phyloP scores from a whole-genome alignment of 2,113 vertebrate genomes.

The Capricornis sumatraensis region DNA sequence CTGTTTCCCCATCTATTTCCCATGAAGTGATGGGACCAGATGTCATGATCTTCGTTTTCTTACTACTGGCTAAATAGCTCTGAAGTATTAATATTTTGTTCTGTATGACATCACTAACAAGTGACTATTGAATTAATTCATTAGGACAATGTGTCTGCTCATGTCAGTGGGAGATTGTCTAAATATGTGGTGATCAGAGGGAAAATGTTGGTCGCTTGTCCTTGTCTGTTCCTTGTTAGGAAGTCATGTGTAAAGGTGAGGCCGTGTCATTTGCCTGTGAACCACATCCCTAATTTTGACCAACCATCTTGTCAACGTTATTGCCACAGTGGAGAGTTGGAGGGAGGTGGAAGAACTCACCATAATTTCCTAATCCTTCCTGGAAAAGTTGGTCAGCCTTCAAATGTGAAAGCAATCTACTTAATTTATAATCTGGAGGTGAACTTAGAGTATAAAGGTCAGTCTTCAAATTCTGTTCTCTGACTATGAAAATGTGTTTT shows the following conservation, averaged over 20 bases:
- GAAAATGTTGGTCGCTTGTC: not conserved
- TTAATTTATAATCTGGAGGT: not conserved
- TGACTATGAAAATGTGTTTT: not conserved
- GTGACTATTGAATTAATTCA: not conserved
- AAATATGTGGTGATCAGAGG: not conserved
- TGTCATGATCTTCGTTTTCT: too few relatives aligned
- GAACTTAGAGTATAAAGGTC: not conserved
- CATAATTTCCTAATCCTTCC: not conserved
- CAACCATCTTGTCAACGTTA: not conserved
- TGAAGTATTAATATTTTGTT: not conserved
- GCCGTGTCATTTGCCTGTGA: not conserved
- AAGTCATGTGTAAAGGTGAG: fast-evolving
- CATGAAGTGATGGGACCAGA: too few relatives aligned
- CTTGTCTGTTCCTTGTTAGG: not conserved
- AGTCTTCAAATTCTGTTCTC: not conserved
- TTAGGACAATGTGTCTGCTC: not conserved
- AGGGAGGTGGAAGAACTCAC: not conserved
- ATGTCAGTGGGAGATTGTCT: not conserved
- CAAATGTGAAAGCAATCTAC: not conserved
- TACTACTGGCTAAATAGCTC: not conserved
- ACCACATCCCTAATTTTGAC: not conserved
- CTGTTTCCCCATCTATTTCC: too few relatives aligned
- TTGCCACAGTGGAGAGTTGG: not conserved
- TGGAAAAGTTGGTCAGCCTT: not conserved
- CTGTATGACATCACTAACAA: not conserved